Percentiles rank a stretch among this genome's conserved stretches.
Conservation (phyloP, 2,113 vertebrate genomes). For the Protobothrops flavoviridis region DNA sequence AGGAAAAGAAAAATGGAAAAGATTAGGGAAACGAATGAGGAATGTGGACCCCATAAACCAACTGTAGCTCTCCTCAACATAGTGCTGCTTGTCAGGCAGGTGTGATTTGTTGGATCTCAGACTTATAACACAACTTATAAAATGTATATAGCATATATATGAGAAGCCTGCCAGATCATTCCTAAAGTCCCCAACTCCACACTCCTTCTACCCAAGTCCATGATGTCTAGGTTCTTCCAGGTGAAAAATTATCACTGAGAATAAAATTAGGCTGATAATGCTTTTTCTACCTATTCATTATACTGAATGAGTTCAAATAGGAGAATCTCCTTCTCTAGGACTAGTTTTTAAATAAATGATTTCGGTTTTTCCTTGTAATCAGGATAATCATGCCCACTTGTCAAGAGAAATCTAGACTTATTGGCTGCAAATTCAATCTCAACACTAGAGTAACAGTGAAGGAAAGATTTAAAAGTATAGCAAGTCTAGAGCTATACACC, state of each 20-base stretch:
- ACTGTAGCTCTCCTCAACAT: background rate
- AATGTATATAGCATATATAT: background rate
- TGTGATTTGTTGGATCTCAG: background rate
- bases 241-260: background rate
- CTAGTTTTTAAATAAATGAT: background rate
- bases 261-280: background rate
- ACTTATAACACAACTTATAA: background rate
- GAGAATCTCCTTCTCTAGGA: background rate
- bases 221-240: background rate
- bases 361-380: background rate
- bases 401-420: background rate
- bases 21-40: background rate
- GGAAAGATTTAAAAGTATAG: background rate
- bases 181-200: background rate
- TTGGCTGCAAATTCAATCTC: background rate
- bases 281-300: background rate
- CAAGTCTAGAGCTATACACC: background rate
- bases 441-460: background rate
- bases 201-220: background rate
- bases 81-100: background rate
- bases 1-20: background rate
- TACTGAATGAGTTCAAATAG: background rate
- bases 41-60: background rate
- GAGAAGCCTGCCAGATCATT: background rate
- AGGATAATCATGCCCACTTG: background rate